Conservation (phyloP, 2,888 invertebrate species). For the Antitype chi region DNA sequence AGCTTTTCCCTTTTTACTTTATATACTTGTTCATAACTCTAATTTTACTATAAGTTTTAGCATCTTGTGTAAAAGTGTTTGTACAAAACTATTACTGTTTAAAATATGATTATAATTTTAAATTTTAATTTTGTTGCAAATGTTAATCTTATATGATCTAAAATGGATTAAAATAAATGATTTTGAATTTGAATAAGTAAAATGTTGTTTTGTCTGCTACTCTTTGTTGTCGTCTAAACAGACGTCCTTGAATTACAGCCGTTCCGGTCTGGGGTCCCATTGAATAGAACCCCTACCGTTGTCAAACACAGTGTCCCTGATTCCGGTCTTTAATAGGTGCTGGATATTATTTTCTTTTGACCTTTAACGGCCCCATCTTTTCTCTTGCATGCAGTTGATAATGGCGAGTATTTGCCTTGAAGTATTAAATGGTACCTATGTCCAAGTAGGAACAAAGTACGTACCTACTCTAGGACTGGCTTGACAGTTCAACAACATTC, state of each 20-base stretch:
- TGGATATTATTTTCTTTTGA: background rate
- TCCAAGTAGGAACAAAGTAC: background rate
- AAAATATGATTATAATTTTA: no score
- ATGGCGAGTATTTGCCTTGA: background rate
- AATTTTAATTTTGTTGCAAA: no score
- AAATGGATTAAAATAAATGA: no score
- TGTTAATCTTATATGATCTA: no score
- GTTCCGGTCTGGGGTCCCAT: slow-evolving; percentile 23
- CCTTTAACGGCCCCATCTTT: background rate
- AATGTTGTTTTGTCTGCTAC: background rate
- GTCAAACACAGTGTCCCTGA: background rate
- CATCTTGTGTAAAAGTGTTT: no score
- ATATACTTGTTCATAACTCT: no score
- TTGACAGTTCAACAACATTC: no score
- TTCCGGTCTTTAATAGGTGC: background rate
- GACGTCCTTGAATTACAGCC: slow-evolving; percentile 18
- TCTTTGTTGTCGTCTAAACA: slow-evolving; percentile 6
- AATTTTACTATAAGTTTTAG: no score
- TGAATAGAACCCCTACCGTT: slow-evolving; percentile 4
- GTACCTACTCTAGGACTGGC: no score
- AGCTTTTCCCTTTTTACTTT: no score
- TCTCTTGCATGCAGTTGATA: background rate
- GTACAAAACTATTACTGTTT: no score
- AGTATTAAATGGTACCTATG: no score
- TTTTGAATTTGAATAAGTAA: background rate